Evolutionary conservation across 2,113 vertebrate genomes (phyloP).

Genomic region (Ranitomeya variabilis): DNA sequence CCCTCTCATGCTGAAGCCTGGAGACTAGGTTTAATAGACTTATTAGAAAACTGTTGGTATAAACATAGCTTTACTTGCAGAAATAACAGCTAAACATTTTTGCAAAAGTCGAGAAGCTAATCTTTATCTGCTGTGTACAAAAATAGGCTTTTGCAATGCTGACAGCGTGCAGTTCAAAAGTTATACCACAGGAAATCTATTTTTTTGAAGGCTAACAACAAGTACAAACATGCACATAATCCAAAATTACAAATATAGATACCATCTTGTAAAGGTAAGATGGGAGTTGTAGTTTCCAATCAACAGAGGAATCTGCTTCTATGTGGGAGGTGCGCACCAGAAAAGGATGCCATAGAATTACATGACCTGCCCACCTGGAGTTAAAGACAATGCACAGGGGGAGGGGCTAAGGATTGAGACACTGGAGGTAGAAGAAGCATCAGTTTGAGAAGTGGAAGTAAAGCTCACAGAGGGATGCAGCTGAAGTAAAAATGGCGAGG

Average conservation of each 20-base stretch:
- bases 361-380: no score
- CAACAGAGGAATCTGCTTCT: neutral
- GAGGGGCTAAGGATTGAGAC: no score
- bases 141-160: neutral
- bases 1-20: neutral
- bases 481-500: no score
- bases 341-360: neutral
- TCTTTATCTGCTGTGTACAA: neutral
- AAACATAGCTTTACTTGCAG: neutral
- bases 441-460: no score
- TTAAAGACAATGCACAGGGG: no score
- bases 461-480: no score
- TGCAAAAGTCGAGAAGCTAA: neutral
- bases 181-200: neutral
- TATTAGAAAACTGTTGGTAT: neutral
- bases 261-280: neutral
- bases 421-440: no score
- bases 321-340: neutral
- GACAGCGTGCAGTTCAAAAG: neutral
- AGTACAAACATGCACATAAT: neutral
- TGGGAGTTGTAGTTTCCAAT: neutral
- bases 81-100: neutral
- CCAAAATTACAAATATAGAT: neutral
- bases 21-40: neutral
- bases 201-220: neutral